phyloP scores from a whole-genome alignment of 23 tunicate genomes.

The Pegea sp. region DNA sequence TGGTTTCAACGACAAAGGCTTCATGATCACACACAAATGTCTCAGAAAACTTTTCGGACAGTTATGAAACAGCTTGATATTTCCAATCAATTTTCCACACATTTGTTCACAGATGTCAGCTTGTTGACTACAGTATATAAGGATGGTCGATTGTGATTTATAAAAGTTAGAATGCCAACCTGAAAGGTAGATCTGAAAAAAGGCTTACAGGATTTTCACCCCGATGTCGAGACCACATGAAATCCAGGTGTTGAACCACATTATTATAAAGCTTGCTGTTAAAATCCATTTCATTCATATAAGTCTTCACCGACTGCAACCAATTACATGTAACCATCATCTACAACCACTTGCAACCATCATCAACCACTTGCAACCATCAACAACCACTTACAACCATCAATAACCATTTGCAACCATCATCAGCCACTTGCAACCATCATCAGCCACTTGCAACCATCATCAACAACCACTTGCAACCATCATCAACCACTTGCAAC shows the following conservation, averaged over 20 bases:
- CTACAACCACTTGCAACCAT: too few species aligned
- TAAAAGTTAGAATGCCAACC: too few species aligned
- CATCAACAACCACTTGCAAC: too few species aligned
- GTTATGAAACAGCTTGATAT: slow-evolving; percentile 38
- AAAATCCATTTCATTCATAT: slow-evolving; percentile 61
- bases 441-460: too few species aligned
- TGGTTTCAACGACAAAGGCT: slow-evolving; percentile 55
- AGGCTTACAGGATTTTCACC: slow-evolving; percentile 47
- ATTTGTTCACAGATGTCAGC: slow-evolving; percentile 70
- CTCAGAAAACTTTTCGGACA: slow-evolving; percentile 69
- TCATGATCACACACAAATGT: slow-evolving; percentile 65
- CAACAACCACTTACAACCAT: too few species aligned
- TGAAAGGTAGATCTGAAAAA: slow-evolving; percentile 72
- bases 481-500: too few species aligned
- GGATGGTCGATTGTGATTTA: neutral
- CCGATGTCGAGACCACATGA: slow-evolving; percentile 70
- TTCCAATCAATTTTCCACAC: slow-evolving; percentile 31
- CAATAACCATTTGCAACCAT: too few species aligned
- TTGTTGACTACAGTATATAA: slow-evolving; percentile 16
- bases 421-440: too few species aligned
- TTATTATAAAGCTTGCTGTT: slow-evolving; percentile 26
- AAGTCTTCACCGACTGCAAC: slow-evolving; percentile 48
- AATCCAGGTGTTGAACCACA: slow-evolving; percentile 66
- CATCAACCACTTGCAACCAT: too few species aligned
- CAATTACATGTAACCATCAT: neutral